These are phyloP conservation scores for Hippoglossus hippoglossus DNA, from an alignment of 2,797 vertebrate species.

Conservation along the genomic window DNA sequence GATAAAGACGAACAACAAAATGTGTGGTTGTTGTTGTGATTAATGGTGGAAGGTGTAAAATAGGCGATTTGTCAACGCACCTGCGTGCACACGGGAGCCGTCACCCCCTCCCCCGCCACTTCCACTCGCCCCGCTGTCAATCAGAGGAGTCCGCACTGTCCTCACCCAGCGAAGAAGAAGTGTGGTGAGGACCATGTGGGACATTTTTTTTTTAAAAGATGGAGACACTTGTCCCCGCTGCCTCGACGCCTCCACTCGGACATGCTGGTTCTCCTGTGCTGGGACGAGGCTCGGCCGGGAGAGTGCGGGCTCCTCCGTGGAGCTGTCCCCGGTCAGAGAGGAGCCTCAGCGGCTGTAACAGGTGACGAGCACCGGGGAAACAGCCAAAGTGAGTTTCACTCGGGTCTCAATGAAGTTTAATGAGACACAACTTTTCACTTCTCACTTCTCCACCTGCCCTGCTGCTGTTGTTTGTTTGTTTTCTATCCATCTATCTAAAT, in stretches of 20 bases:
- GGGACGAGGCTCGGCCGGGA: too few species aligned
- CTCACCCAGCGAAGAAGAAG: conserved; percentile 72
- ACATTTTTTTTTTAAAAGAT: conserved; percentile 59
- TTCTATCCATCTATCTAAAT: not conserved
- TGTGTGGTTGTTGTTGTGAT: too few species aligned
- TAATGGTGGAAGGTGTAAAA: not conserved
- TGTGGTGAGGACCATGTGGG: conserved; percentile 62
- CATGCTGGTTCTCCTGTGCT: not conserved
- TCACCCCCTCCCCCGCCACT: conserved; percentile 59
- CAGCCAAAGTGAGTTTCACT: conserved; percentile 65
- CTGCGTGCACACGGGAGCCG: not conserved
- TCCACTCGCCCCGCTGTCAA: conserved; percentile 78
- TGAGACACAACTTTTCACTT: too few species aligned
- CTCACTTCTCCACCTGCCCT: too few species aligned
- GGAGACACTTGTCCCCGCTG: conserved; percentile 40
- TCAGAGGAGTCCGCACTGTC: conserved; percentile 74
- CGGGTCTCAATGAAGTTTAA: too few species aligned
- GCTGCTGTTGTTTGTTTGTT: not conserved
- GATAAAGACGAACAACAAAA: accelerated
- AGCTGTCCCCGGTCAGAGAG: not conserved
- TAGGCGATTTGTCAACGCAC: not conserved
- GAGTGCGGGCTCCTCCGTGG: too few species aligned
- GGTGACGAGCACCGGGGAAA: conserved; percentile 54
- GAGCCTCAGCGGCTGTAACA: conserved; percentile 57
- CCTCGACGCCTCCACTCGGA: conserved; percentile 16